These are phyloP conservation scores for Pangasius macronema DNA, from an alignment of 2,797 vertebrate species.

Conservation along the genomic window DNA sequence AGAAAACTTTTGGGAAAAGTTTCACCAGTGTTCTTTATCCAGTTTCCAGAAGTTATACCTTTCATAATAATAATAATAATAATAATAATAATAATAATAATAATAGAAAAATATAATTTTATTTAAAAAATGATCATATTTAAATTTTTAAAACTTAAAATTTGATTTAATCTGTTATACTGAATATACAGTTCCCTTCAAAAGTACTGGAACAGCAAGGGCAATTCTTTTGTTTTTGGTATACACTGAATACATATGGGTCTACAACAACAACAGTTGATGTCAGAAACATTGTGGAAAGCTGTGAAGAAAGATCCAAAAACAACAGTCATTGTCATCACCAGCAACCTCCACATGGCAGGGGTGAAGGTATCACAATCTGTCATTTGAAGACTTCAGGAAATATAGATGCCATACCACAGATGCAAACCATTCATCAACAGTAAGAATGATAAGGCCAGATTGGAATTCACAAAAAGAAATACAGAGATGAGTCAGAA, in stretches of 20 bases:
- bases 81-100: not conserved
- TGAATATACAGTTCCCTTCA: not conserved
- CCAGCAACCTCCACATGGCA: not conserved
- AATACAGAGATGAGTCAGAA: not conserved
- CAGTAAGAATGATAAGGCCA: not conserved
- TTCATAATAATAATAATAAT: not conserved
- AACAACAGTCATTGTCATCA: not conserved
- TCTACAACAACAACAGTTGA: not conserved
- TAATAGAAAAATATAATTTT: not conserved
- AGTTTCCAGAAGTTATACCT: not conserved
- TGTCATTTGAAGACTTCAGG: not conserved
- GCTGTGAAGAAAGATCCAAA: not conserved
- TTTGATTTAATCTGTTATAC: not conserved
- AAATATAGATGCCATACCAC: not conserved
- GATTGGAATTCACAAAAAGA: not conserved
- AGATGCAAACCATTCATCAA: not conserved
- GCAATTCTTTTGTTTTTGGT: not conserved
- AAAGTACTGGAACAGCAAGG: not conserved
- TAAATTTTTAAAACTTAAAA: no score
- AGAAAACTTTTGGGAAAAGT: slow-evolving; percentile 39
- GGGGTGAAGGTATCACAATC: not conserved
- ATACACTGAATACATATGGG: not conserved
- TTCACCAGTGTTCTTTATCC: not conserved
- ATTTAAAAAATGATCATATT: not conserved
- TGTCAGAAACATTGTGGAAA: not conserved